Evolutionary conservation across 2,113 vertebrate genomes (phyloP).

Genomic region (Sorex fumeus): DNA sequence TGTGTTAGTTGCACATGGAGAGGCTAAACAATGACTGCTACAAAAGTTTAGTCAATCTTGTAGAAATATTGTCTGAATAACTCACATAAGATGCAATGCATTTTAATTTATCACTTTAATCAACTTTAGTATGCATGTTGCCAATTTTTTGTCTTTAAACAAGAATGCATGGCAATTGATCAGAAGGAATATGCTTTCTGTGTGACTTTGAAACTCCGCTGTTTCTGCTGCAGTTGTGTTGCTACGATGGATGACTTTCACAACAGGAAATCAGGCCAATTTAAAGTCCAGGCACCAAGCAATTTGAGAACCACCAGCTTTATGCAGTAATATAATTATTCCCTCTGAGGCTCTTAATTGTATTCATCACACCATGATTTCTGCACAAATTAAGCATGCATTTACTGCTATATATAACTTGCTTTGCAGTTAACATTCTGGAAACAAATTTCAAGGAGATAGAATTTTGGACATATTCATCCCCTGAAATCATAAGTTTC

Average conservation of each 20-base stretch:
- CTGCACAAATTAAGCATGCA: slow-evolving; percentile 94
- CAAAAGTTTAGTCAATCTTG: slow-evolving; percentile 45
- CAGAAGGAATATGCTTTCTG: slow-evolving; percentile 83
- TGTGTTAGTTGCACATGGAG: background rate
- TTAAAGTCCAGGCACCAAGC: slow-evolving; percentile 93
- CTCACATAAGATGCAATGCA: slow-evolving; percentile 47
- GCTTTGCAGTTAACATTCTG: slow-evolving; percentile 93
- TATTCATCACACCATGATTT: slow-evolving; percentile 95
- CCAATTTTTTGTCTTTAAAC: slow-evolving; percentile 78
- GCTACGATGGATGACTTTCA: slow-evolving; percentile 91
- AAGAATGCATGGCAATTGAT: slow-evolving; percentile 78
- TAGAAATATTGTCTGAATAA: slow-evolving; percentile 12
- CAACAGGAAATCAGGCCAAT: slow-evolving; percentile 92
- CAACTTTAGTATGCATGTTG: slow-evolving; percentile 46
- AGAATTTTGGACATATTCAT: slow-evolving; percentile 89
- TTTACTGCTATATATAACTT: slow-evolving; percentile 94
- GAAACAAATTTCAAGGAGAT: slow-evolving; percentile 94
- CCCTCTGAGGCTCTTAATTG: slow-evolving; percentile 94
- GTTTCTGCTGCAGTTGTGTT: slow-evolving; percentile 87
- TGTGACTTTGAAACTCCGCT: slow-evolving; percentile 90
- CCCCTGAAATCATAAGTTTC: slow-evolving; percentile 88
- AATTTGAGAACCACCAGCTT: slow-evolving; percentile 94
- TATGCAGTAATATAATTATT: slow-evolving; percentile 94
- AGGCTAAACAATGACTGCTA: slow-evolving; percentile 50
- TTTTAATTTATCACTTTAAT: slow-evolving; percentile 81